Conservation (phyloP, 2,113 vertebrate genomes). For the Callocephalon fimbriatum region DNA sequence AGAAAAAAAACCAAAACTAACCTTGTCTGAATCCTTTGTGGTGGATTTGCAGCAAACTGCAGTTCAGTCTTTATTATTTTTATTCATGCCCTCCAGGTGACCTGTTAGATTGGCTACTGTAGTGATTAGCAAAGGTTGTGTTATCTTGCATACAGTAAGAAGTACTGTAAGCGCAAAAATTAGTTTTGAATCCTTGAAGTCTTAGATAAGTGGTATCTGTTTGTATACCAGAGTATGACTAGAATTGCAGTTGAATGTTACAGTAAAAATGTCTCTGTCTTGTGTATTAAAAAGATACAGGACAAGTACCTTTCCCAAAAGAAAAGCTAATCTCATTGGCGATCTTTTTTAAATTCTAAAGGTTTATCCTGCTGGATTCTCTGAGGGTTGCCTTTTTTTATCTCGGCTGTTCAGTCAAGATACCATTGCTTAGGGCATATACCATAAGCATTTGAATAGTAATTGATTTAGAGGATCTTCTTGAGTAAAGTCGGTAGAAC, state of each 20-base stretch:
- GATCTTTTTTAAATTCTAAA: neutral
- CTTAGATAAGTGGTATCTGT: neutral
- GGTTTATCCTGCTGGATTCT: neutral
- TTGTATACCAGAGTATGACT: neutral
- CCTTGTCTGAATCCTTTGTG: neutral
- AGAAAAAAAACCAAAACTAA: neutral
- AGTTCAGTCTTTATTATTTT: neutral
- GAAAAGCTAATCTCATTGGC: neutral
- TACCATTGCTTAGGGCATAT: neutral
- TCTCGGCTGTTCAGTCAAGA: neutral
- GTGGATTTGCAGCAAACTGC: neutral
- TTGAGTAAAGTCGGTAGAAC: neutral
- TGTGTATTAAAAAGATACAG: neutral
- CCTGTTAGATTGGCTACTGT: neutral
- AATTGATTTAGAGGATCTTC: neutral
- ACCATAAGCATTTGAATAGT: neutral
- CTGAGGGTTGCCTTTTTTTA: neutral
- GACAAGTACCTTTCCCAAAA: neutral
- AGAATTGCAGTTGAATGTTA: neutral
- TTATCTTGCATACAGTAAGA: neutral
- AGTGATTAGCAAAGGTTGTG: neutral
- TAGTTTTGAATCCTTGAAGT: neutral
- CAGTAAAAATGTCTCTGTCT: neutral
- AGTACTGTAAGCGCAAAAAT: neutral
- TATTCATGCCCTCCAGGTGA: neutral